A percentile compares a stretch with the other conserved stretches of the same genome.
Conservation (phyloP, 2,113 vertebrate genomes). For the Indri indri region DNA sequence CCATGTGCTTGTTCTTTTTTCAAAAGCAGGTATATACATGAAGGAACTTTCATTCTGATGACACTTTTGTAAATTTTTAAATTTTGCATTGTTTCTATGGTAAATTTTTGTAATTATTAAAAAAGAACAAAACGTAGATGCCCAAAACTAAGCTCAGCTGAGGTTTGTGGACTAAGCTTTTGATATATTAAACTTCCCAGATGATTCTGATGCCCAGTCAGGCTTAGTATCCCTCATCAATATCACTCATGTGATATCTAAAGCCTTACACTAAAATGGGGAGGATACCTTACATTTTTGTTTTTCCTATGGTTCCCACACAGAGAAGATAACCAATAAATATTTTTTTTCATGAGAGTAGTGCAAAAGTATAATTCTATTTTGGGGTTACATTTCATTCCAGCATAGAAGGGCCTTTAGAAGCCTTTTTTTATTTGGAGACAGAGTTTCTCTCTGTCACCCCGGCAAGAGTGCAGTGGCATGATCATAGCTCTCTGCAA, state of each 20-base stretch:
- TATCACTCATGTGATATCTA: not conserved
- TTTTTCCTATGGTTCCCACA: not conserved
- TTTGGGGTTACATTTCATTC: not conserved
- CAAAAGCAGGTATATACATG: no score
- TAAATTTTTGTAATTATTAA: not conserved
- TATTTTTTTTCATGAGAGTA: not conserved
- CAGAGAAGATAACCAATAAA: not conserved
- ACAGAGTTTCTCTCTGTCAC: no score
- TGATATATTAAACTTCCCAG: not conserved
- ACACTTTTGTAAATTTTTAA: not conserved
- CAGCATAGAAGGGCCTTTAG: not conserved
- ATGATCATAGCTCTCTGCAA: no score
- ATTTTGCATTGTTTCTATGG: not conserved
- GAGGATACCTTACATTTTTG: not conserved
- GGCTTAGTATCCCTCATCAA: not conserved
- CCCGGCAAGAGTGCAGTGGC: no score
- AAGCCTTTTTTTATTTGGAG: not conserved
- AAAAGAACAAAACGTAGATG: not conserved
- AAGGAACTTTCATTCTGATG: not conserved
- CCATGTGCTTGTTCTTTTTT: not conserved
- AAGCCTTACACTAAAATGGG: not conserved
- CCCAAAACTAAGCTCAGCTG: not conserved
- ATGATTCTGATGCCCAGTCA: constrained; percentile 2
- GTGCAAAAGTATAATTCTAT: not conserved
- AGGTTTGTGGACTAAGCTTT: not conserved